These are phyloP conservation scores for Xanthia togata DNA, from an alignment of 2,888 invertebrate species.

Conservation along the genomic window DNA sequence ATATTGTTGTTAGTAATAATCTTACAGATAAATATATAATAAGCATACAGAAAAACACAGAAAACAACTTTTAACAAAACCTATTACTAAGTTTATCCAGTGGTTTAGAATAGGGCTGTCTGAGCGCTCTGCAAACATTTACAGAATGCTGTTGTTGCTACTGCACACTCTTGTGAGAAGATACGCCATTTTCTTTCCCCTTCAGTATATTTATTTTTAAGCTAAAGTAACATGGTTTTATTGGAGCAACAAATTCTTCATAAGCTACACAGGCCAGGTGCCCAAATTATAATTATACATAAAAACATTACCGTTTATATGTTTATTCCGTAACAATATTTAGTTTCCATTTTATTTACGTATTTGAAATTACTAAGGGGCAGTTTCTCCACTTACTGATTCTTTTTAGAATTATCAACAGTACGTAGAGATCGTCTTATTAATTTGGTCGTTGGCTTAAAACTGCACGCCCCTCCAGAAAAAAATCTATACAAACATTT, in stretches of 20 bases:
- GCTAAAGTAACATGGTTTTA: slow-evolving; percentile 44
- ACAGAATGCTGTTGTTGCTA: background rate
- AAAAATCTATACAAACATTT: background rate
- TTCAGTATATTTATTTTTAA: slow-evolving; percentile 62
- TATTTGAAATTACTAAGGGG: background rate
- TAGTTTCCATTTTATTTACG: slow-evolving; percentile 7
- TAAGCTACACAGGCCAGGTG: slow-evolving; percentile 18
- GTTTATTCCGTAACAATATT: slow-evolving; percentile 7
- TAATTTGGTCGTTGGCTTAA: too few species aligned
- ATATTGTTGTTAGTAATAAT: too few species aligned
- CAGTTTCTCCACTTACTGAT: background rate
- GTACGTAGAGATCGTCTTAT: background rate
- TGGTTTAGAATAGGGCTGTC: background rate
- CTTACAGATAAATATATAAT: too few species aligned
- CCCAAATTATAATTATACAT: background rate
- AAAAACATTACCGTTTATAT: background rate
- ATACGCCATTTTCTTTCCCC: background rate
- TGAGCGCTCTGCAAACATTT: background rate
- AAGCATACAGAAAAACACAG: too few species aligned
- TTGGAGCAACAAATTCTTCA: slow-evolving; percentile 45
- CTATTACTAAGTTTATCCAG: background rate
- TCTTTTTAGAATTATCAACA: background rate
- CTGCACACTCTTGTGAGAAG: background rate
- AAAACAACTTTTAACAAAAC: too few species aligned
- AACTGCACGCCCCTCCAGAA: background rate